Base-by-base conservation (phyloP, 2,888 invertebrate genomes). In the Hirtodrosophila confusa region DNA sequence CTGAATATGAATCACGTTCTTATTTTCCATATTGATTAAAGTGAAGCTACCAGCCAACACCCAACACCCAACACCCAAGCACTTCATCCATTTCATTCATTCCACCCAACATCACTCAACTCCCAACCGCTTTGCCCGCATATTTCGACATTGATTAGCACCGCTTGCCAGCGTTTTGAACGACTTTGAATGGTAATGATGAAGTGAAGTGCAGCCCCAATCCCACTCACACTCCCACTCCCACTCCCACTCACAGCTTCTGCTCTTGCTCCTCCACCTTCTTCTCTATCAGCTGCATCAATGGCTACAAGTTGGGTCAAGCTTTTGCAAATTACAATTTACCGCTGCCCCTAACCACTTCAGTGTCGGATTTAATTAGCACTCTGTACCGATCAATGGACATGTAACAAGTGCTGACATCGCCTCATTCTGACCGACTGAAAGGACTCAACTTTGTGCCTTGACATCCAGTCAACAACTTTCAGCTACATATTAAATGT, bases 21-120 rank as follows among this genome's bases (percentile, higher is more conserved):
- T 69, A 74, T 74, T 84, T 85, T 78, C 65, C 80, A 85, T 85
- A 80, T 85, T 85, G 80, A 86, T 80, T 80, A 72, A 67, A 80
- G 66, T 50, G 43, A 37, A 35, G 36, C 53, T 43, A 43, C 35
- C 51, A 31, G n/a, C 4, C 17, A n/a, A 3, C 24, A 7, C 9
- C 10, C 35, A 9, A 17, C 51, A 31, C 9, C 4, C 17, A n/a
- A 3, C 24, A 7, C 9, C 10, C 35, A 9, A 17, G 48, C 17
- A 17, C 17, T 5, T n/a, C n/a, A 17, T 5, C 41, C 17, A 6
- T 23, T 29, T 27, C n/a, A 4, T 5, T n/a, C 24, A 11, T 23
- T 6, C 31, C 23, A 47, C 1, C 43, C 17, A n/a, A 17, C 27
- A 4, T 4, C 31, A 35, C 9, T 29, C 27, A n/a, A 9, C 17